Base-by-base conservation (phyloP, 2,888 invertebrate genomes). In the Apodemia mormo region DNA sequence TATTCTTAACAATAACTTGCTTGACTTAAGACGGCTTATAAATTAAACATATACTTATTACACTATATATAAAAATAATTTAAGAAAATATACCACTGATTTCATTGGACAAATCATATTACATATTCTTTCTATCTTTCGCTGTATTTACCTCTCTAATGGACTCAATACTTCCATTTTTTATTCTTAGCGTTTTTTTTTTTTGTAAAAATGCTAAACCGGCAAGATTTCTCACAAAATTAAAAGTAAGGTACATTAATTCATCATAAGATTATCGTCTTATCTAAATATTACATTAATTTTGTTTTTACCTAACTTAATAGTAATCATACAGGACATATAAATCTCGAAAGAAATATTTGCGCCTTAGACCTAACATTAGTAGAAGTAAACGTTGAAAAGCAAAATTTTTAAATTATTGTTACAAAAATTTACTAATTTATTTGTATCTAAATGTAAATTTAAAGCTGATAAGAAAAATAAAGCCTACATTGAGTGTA, bases 1-100 rank as follows among this genome's bases (percentile, higher is more conserved):
- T 45, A 49, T 58, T 29, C 87, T 72, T 74, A 77, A 77, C 72
- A 71, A 74, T 74, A 74, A 76, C 82, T 87, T 87, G 81, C 84
- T 82, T 82, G 85, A 88, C 86, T 88, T 89, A 82, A 89, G 85
- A 85, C 90, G 86, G 85, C 89, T 90, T 90, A 90, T 74, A 90
- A 90, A 81, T 90, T 89, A 90, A 83, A 85, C 85, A 84, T 83
- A 77, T 74, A 78, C 80, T 77, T 76, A 80, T 77, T 79, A 79
- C 75, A 80, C 80, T 79, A 82, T 81, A 85, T 88, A 88, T 81
- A 88, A 88, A 89, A 88, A 88, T 85, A 88, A 89, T 78, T 85
- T 80, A 78, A 83, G 81, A 86, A 85, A 88, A 86, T 86, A 87
- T 87, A 81, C 81, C 78, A 79, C 78, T 80, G 75, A 82, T 82